These are phyloP conservation scores for Dromiciops gliroides DNA, from an alignment of 2,113 vertebrate species.

Conservation along the genomic window DNA sequence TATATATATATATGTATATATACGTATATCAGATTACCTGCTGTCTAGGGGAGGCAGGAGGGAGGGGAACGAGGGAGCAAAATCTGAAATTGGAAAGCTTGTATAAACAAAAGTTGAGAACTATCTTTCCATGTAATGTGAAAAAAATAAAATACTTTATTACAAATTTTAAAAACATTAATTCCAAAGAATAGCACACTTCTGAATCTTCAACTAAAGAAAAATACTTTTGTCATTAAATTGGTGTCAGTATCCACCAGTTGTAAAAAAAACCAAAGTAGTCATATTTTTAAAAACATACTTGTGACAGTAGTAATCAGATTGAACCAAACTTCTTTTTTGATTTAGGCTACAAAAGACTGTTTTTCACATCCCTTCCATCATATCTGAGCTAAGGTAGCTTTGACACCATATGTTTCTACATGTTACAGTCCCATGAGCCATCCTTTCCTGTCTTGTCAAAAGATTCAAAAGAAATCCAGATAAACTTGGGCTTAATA, in stretches of 20 bases:
- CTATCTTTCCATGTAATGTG: too few species aligned
- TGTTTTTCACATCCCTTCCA: neutral
- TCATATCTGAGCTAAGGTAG: neutral
- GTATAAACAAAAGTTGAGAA: too few species aligned
- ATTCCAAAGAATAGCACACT: neutral
- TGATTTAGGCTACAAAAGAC: neutral
- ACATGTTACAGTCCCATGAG: neutral
- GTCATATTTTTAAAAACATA: neutral
- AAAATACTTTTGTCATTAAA: neutral
- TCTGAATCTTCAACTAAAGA: neutral
- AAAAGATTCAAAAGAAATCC: neutral
- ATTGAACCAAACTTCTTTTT: neutral
- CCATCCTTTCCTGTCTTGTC: neutral
- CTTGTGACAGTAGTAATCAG: neutral
- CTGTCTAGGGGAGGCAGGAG: too few species aligned
- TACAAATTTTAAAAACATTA: too few species aligned
- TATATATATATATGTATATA: too few species aligned
- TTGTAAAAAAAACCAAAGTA: neutral
- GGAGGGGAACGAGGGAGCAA: too few species aligned
- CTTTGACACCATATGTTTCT: neutral
- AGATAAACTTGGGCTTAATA: constrained; percentile 10
- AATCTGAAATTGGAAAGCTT: too few species aligned
- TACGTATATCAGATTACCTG: too few species aligned
- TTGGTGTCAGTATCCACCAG: neutral
- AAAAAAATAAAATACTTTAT: too few species aligned